Evolutionary conservation across 2,888 invertebrate species (phyloP), one percentile per base, ranked within the genome.

Genomic region (Apodemia zela): DNA sequence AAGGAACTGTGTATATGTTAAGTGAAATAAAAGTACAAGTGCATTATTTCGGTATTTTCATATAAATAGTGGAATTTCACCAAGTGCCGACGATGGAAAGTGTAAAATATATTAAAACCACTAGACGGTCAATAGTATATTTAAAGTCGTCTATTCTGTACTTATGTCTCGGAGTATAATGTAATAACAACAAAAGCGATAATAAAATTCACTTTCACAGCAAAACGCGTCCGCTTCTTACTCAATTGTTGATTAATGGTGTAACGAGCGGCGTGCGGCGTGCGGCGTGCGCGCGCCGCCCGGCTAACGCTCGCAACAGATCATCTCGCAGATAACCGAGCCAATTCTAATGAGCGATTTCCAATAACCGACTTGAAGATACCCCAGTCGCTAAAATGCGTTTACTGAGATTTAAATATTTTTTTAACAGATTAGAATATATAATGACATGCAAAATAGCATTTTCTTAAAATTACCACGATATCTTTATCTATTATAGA

Each of bases 121-220:
- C 3, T 29, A 29, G 5, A 29, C 25, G 25, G 4, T 29, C 3
- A 33, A 11, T 3, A 42, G 3, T 15, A 42, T 42, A 5, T 42
- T 15, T 15, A 15, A 42, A 18, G 18, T 13, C 11, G 13, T n/a
- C 17, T 18, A 49, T 18, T n/a, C 18, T 7, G n/a, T 51, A 10
- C 8, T 10, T 11, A 11, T 1, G 21, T 54, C 25, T 54, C 3
- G 6, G 51, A 13, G 25, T 21, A 21, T 54, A 59, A 59, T 59
- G 29, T 51, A 49, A 59, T 54, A 42, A 38, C 45, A 64, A 60
- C 45, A 64, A 60, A 65, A 62, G 59, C 60, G 63, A 65, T 64
- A 63, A 61, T 61, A 54, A 59, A 58, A 62, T 73, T 72, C 72
- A 73, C 72, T 73, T 72, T 71, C 68, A 66, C 68, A 60, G 54